Base-by-base conservation (phyloP, 2,888 invertebrate species). In the Lepetodrilus schrolli region DNA sequence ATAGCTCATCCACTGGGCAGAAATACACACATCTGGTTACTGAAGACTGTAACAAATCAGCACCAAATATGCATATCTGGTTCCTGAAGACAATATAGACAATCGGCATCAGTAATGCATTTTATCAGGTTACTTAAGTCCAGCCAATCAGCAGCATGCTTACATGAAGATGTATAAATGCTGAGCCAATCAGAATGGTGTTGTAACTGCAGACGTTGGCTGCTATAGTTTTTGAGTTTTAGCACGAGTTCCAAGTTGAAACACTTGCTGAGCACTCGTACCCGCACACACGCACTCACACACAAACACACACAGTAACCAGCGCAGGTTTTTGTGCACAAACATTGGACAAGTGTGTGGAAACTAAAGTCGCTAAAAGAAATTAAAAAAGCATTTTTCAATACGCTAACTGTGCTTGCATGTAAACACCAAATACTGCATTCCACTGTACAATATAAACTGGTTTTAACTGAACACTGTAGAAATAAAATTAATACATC, bases 221-320 rank as follows among this genome's bases (percentile, higher is more conserved):
- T 58, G 26, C 13, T 30, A 58, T 17, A n/a, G n/a, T n/a, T 10
- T 34, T 58, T 30, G 30, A 58, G 58, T 30, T 43, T n/a, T 30
- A 58, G 26, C 58, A 30, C 26, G 7, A 47, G 47, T 38, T 26
- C 48, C 30, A 26, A 47, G 23, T 21, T 47, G 10, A 13, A 26
- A 23, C 30, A 26, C 30, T 47, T 34, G 37, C 34, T 38, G 38
- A n/a, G n/a, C 37, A 20, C 66, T 37, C 37, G 17, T 38, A 37
- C 66, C 34, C 66, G 37, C 30, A 66, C 70, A 49, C 34, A 17
- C 70, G 34, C 70, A 49, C 70, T 34, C 47, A 13, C 70, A 70
- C 70, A 69, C 69, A 70, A 48, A 48, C 36, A 49, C 26, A 49
- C 36, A 70, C 70, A 43, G 30, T 17, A 48, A 70, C 48, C 26